Percentiles rank a stretch among this genome's conserved stretches.
phyloP scores from a whole-genome alignment of 2,113 vertebrate genomes.

The Dicerorhinus sumatrensis region DNA sequence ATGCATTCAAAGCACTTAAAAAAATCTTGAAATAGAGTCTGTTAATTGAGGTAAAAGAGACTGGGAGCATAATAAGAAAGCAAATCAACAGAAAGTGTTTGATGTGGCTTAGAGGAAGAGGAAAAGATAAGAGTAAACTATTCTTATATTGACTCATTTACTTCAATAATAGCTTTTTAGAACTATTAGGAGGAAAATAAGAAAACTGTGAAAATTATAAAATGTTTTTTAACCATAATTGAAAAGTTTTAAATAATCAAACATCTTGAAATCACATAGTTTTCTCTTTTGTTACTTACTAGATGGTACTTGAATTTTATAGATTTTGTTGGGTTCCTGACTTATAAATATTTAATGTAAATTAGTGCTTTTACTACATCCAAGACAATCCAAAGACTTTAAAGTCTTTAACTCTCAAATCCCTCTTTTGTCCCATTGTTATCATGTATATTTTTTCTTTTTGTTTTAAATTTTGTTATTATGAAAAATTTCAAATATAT shows the following conservation, averaged over 20 bases:
- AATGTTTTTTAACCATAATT: conserved; percentile 5
- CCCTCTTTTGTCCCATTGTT: background rate
- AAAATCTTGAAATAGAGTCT: background rate
- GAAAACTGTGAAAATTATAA: conserved; percentile 19
- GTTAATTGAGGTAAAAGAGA: conserved; percentile 36
- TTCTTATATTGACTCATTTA: conserved; percentile 58
- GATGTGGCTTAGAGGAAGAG: conserved; percentile 59
- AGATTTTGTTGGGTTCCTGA: background rate
- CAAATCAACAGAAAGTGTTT: conserved; percentile 42
- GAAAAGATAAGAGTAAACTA: conserved; percentile 45
- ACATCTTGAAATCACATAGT: background rate
- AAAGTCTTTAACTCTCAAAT: background rate
- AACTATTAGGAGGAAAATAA: conserved; percentile 39
- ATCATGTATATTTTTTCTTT: background rate
- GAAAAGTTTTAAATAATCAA: conserved; percentile 28
- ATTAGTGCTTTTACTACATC: background rate
- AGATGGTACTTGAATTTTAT: conserved; percentile 9
- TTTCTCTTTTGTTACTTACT: conserved; percentile 23
- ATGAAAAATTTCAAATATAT: background rate
- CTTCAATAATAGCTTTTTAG: conserved; percentile 52
- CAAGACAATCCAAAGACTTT: background rate
- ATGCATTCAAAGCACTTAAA: too few relatives aligned
- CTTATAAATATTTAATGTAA: background rate
- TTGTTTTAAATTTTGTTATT: background rate
- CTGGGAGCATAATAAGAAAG: conserved; percentile 27